phyloP scores from a whole-genome alignment of 1,140 invertebrate species.

The Augochlora pura region DNA sequence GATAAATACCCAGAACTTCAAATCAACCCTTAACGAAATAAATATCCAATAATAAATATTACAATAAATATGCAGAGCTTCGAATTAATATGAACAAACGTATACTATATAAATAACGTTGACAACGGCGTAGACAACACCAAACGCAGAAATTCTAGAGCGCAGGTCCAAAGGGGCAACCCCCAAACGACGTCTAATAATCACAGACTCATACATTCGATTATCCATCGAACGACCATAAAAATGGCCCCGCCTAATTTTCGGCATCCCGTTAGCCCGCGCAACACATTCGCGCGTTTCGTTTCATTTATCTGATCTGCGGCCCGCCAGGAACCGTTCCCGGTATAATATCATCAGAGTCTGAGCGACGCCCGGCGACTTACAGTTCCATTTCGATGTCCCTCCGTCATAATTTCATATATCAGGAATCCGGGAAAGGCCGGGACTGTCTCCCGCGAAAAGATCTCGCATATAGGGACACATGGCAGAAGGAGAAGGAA shows the following conservation, averaged over 20 bases:
- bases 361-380: constrained; percentile 28
- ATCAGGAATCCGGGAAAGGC: constrained; percentile 75
- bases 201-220: too few species aligned
- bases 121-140: too few species aligned
- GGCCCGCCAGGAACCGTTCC: constrained; percentile 34
- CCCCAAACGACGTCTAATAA: neutral
- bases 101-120: too few species aligned
- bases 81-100: too few species aligned
- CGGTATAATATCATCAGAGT: constrained; percentile 44
- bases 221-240: neutral
- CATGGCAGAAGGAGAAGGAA: constrained; percentile 36
- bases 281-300: constrained; percentile 33
- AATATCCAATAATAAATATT: too few species aligned
- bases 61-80: too few species aligned
- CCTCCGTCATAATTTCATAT: constrained; percentile 76
- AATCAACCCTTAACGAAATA: too few species aligned
- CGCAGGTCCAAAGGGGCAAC: neutral
- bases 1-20: too few species aligned
- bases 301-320: constrained; percentile 55
- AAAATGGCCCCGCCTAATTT: constrained; percentile 30
- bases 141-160: too few species aligned
- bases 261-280: neutral
- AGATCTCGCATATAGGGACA: constrained; percentile 74
- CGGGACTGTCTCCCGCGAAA: constrained; percentile 61
- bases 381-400: constrained; percentile 56